Base-by-base conservation (phyloP, 2,888 invertebrate genomes). In the Brachypalpus laphriformis region DNA sequence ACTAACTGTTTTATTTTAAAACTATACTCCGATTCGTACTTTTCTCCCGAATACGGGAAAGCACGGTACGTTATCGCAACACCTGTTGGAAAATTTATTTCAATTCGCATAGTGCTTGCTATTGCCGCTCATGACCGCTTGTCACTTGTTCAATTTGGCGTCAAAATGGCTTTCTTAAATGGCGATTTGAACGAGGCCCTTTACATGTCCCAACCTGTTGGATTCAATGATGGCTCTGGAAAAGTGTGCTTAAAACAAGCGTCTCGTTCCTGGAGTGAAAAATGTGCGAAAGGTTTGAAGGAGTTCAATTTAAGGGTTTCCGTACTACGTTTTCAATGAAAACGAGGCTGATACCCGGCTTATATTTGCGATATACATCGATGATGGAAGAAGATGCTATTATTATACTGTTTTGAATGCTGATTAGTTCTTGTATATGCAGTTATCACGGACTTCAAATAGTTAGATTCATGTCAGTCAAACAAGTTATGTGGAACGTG, bases 331-430 rank as follows among this genome's bases (percentile, higher is more conserved):
- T 14, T 89, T 87, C 68, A 22, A 78, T 9, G 68, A 42, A 88
- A 85, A 68, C 87, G 65, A 70, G 47, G 65, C 56, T 22, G 59
- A 81, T 40, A 66, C 14, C n/a, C 54, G 47, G 11, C 51, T 87
- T 4, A 81, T 89, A 9, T 14, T 89, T 3, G 86, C 87, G 5
- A 85, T 89, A 11, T 89, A 88, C 80, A 88, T 90, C 20, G 89
- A 89, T 70, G 88, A 89, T 77, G 88, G 88, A 86, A 63, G 28
- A 42, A 9, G 40, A 76, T 61, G 59, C 16, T 42, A n/a, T 68
- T 9, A 42, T 6, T 9, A 11, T 59, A 68, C 49, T 3, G n/a
- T 68, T 40, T 47, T 61, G 31, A 25, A 51, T 22, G 51, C 45
- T 16, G 22, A 61, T 4, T 54, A 25, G 28, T 77, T 61, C 42